Percentiles rank a stretch among this genome's conserved stretches.
phyloP scores from a whole-genome alignment of 1,140 invertebrate species.

The Drosophila subpulchrella region DNA sequence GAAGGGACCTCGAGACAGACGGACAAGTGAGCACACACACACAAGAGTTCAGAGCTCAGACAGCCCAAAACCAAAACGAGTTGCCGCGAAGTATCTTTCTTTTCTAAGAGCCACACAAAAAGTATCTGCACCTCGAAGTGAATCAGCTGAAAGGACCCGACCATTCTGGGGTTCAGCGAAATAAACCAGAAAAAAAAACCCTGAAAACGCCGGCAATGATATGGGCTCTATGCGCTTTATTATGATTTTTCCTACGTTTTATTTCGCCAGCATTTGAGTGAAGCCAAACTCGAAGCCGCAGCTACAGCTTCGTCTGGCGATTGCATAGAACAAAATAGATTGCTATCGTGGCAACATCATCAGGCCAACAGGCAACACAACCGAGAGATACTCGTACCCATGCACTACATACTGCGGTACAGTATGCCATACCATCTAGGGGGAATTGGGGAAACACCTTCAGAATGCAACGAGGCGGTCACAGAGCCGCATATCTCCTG shows the following conservation, averaged over 20 bases:
- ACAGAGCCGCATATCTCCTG: constrained; percentile 63
- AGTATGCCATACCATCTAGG: constrained; percentile 4
- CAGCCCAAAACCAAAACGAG: constrained; percentile 54
- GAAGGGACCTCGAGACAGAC: constrained; percentile 36
- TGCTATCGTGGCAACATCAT: constrained; percentile 83
- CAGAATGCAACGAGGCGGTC: constrained; percentile 80
- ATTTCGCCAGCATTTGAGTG: constrained; percentile 40
- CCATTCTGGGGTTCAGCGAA: constrained; percentile 39
- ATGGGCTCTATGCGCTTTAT: constrained; percentile 63
- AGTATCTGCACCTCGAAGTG: constrained; percentile 65
- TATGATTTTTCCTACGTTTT: constrained; percentile 52
- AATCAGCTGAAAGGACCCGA: constrained; percentile 77
- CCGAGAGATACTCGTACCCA: constrained; percentile 41
- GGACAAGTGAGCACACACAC: constrained; percentile 63
- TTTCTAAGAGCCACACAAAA: constrained; percentile 34
- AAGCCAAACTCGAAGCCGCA: constrained; percentile 18
- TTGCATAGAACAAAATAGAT: constrained; percentile 83
- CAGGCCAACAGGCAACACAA: constrained; percentile 56
- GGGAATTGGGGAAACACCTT: constrained; percentile 66
- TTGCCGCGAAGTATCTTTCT: constrained; percentile 50
- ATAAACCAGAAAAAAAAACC: constrained; percentile 25
- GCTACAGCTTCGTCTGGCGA: constrained; percentile 42
- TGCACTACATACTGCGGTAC: constrained; percentile 23
- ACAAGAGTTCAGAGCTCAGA: constrained; percentile 10
- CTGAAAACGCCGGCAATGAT: constrained; percentile 65